Evolutionary conservation across 2,797 vertebrate species (phyloP).

Genomic region (Lacerta agilis): DNA sequence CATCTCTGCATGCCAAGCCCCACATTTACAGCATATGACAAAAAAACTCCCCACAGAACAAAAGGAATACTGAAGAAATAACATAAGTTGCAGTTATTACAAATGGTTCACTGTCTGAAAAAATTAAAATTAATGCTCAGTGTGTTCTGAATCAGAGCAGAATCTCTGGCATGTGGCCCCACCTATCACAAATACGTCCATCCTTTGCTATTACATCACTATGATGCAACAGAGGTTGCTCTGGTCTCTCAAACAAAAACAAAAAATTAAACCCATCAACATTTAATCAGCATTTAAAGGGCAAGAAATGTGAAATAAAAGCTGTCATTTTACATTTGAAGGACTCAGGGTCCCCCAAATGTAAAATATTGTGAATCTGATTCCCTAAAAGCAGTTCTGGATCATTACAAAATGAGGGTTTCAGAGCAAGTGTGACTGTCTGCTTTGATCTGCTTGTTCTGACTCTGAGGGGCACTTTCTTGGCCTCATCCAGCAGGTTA

Average conservation of each 20-base stretch:
- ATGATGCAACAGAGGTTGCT: not conserved
- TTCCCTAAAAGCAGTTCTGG: not conserved
- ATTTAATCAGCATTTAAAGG: not conserved
- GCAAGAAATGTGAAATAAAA: not conserved
- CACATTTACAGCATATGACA: not conserved
- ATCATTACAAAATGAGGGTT: not conserved
- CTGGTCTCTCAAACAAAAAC: not conserved
- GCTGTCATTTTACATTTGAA: not conserved
- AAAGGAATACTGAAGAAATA: not conserved
- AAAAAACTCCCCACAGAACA: not conserved
- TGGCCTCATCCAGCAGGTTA: not conserved
- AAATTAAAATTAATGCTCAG: not conserved
- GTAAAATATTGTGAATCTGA: not conserved
- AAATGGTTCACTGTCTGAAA: too few relatives aligned
- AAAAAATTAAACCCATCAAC: not conserved
- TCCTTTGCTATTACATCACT: not conserved
- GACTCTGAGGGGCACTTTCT: fast-evolving
- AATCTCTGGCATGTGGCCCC: not conserved
- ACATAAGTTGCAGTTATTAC: not conserved
- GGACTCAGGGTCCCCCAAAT: not conserved
- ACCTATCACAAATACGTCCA: not conserved
- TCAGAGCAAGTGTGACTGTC: not conserved
- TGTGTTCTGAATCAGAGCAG: not conserved
- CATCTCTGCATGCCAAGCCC: not conserved
- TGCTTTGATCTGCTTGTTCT: fast-evolving